phyloP scores from a whole-genome alignment of 2,888 invertebrate genomes.

The Pycnomerus fuliginosus region DNA sequence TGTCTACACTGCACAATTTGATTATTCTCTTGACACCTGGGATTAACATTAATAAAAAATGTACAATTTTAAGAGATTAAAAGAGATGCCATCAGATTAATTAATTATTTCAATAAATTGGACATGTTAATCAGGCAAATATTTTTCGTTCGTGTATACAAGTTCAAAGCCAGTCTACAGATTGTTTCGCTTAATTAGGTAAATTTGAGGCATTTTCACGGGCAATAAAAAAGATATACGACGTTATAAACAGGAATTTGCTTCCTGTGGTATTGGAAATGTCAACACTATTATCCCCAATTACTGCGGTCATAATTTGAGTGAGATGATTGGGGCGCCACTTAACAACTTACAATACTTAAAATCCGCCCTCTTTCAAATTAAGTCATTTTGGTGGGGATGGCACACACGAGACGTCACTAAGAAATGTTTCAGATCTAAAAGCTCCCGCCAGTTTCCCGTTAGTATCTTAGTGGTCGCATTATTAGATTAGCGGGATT shows the following conservation, averaged over 20 bases:
- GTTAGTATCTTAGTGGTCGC: conserved; percentile 39
- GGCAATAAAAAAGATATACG: conserved; percentile 20
- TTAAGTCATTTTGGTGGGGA: conserved; percentile 43
- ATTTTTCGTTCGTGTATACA: too few relatives aligned
- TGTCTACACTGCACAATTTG: too few relatives aligned
- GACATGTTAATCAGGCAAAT: too few relatives aligned
- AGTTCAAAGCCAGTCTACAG: too few relatives aligned
- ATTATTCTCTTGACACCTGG: too few relatives aligned
- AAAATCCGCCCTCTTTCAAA: conserved; percentile 44
- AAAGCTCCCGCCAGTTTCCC: conserved; percentile 45
- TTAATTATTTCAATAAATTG: too few relatives aligned
- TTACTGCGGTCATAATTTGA: conserved; percentile 43
- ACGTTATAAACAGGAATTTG: conserved; percentile 10
- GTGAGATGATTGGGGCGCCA: conserved; percentile 32
- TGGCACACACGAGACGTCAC: conserved; percentile 37
- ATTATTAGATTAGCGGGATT: conserved; percentile 45
- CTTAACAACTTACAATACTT: conserved; percentile 35
- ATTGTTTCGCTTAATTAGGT: too few relatives aligned
- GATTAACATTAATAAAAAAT: too few relatives aligned
- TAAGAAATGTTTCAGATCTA: conserved; percentile 42
- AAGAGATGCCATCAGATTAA: too few relatives aligned
- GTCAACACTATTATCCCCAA: conserved; percentile 47
- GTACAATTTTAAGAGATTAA: too few relatives aligned
- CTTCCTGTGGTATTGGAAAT: conserved; percentile 28
- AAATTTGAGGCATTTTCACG: conserved; percentile 21